Percentiles rank a stretch among this genome's conserved stretches.
Conservation (phyloP, 2,888 invertebrate species). For the Perdita meconis region DNA sequence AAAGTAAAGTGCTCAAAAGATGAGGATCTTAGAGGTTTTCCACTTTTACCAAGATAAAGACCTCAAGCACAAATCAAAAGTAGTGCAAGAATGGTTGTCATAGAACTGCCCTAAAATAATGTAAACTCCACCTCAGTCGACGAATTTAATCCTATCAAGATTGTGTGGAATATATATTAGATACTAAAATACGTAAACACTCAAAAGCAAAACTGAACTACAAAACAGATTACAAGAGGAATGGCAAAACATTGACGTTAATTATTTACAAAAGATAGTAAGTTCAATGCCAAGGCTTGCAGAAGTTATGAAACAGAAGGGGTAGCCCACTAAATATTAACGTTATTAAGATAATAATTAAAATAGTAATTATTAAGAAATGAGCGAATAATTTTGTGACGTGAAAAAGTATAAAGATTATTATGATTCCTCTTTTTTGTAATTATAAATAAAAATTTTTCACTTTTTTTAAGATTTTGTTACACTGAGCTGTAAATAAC, state of each 20-base stretch:
- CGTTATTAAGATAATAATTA: too few relatives aligned
- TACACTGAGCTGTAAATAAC: neutral
- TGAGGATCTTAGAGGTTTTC: neutral
- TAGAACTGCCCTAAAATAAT: constrained; percentile 1
- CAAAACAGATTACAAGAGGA: neutral
- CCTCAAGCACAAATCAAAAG: neutral
- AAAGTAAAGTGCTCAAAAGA: neutral
- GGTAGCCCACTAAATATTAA: too few relatives aligned
- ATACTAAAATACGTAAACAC: neutral
- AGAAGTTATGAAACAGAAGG: too few relatives aligned
- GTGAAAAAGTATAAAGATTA: neutral
- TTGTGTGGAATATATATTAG: neutral
- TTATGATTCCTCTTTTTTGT: neutral
- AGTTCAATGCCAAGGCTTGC: too few relatives aligned
- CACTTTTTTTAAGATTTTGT: constrained; percentile 3
- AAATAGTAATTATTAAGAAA: too few relatives aligned
- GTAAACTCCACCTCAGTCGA: neutral
- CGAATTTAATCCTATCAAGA: constrained; percentile 1
- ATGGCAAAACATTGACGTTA: too few relatives aligned
- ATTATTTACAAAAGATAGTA: too few relatives aligned
- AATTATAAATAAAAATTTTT: neutral
- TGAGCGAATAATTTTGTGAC: constrained; percentile 4
- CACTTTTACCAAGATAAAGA: constrained; percentile 2
- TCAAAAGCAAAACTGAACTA: neutral
- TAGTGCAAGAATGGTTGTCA: constrained; percentile 7